Evolutionary conservation across 2,888 invertebrate species (phyloP), one percentile per base, ranked within the genome.

Genomic region (Dasysyrphus tricinctus): DNA sequence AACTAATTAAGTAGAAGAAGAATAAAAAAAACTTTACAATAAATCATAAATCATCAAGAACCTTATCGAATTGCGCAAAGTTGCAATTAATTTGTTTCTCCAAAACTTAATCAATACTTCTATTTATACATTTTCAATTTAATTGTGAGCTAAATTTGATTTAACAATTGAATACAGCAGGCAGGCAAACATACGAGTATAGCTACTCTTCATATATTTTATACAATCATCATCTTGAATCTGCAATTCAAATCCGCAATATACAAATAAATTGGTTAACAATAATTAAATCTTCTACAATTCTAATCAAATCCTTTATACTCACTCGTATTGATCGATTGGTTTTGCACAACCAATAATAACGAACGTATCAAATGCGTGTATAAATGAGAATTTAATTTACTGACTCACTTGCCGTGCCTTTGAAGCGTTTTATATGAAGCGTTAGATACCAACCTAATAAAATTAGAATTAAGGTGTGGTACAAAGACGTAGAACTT

Each of bases 341-440:
- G 29, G 63, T 29, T 44, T 67, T 7, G 49, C 47, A 49, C 16
- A 65, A 24, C 24, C 24, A 24, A 24, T 3, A 3, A 24, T 3
- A 3, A 24, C 24, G 2, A 3, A 7, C 14, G 49, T 34, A 34
- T 32, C 42, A 29, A 16, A 65, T 65, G 32, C 49, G 32, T 65
- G 32, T 65, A 34, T 65, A 34, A 49, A 37, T 11, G 67, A 67
- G 67, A 67, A 67, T 67, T 49, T 37, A 67, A 67, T 67, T 67
- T 14, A 37, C 67, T 49, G 11, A 67, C 34, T 67, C 37, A 67
- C 12, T 12, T 59, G 61, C 8, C 49, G 16, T 49, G 67, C 67
- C 49, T 67, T 67, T 34, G 49, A 67, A 42, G 24, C 24, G 3
- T 39, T n/a, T n/a, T 19, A 54, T 42, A 42, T 61, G 24, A 61